Evolutionary conservation across 2,888 invertebrate species (phyloP), one percentile per base, ranked within the genome.

Genomic region (Notodonta dromedarius): DNA sequence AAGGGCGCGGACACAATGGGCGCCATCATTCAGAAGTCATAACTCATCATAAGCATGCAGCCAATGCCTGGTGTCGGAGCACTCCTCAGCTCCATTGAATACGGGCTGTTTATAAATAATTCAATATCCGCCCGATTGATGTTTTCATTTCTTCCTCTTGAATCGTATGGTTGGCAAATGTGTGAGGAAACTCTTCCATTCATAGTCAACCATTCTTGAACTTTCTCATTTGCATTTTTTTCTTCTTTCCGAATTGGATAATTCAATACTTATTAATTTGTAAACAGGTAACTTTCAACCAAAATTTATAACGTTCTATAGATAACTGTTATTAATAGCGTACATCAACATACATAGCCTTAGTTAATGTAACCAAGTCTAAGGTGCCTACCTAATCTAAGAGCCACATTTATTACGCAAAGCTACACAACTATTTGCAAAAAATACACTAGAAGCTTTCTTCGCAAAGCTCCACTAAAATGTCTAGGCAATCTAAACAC

Each of bases 41-140:
- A 88, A 90, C 90, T 75, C 76, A 75, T 75, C 76, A 56, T 86
- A 87, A 77, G 80, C 71, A 73, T 89, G 89, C 89, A 88, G 88
- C 89, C 91, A 91, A 91, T 91, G 81, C 86, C 83, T 80, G 86
- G 87, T 89, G 90, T 90, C 91, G 89, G 86, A 89, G 89, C 84
- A 77, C 77, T 80, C 76, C 77, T 82, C 82, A 79, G 82, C 82
- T 80, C 86, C 77, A 89, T 91, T 91, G 87, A 91, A 80, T 80
- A 77, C 79, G 69, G 81, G 73, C 84, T 87, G 83, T 87, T 87
- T 88, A 89, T 90, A 88, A 90, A 92, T 90, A 89, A 91, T 91
- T 91, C 89, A 90, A 88, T 88, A 89, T 87, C 84, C 82, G 80
- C 76, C 68, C 74, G 76, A 81, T 74, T 77, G 80, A 83, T 82